These are phyloP conservation scores for Hucho hucho DNA, from an alignment of 2,113 vertebrate genomes.

Conservation along the genomic window DNA sequence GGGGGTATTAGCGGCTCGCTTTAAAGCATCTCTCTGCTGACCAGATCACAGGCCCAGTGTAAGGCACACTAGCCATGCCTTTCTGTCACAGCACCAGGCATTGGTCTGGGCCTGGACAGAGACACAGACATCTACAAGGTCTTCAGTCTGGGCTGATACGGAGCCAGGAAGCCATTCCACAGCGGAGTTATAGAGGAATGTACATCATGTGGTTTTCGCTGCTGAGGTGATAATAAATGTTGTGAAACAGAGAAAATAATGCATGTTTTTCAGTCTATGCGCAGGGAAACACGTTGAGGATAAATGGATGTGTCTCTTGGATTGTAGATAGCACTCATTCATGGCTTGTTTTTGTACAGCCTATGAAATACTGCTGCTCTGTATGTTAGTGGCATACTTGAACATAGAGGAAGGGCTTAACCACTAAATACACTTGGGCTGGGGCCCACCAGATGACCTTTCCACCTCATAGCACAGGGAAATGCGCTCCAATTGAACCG, in stretches of 20 bases:
- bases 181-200: slow-evolving; percentile 65
- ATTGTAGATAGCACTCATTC: slow-evolving; percentile 49
- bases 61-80: slow-evolving; percentile 31
- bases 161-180: slow-evolving; percentile 53
- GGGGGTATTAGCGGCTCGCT: slow-evolving; percentile 60
- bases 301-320: slow-evolving; percentile 42
- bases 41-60: slow-evolving; percentile 49
- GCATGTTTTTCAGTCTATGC: slow-evolving; percentile 61
- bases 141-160: slow-evolving; percentile 44
- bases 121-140: slow-evolving; percentile 64
- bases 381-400: slow-evolving; percentile 31
- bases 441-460: slow-evolving; percentile 48
- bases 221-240: slow-evolving; percentile 57
- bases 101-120: slow-evolving; percentile 30
- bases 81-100: slow-evolving; percentile 56
- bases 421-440: slow-evolving; percentile 49
- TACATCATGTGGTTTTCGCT: slow-evolving; percentile 63
- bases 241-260: slow-evolving; percentile 64
- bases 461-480: slow-evolving; percentile 63
- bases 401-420: slow-evolving; percentile 54
- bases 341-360: slow-evolving; percentile 44
- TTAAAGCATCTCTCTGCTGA: slow-evolving; percentile 53
- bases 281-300: slow-evolving; percentile 18
- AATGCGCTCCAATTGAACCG: slow-evolving; percentile 62
- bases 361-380: slow-evolving; percentile 46